Percentiles rank a stretch among this genome's conserved stretches.
These are phyloP conservation scores for Lucifuga dentata DNA, from an alignment of 2,113 vertebrate species.

Conservation along the genomic window DNA sequence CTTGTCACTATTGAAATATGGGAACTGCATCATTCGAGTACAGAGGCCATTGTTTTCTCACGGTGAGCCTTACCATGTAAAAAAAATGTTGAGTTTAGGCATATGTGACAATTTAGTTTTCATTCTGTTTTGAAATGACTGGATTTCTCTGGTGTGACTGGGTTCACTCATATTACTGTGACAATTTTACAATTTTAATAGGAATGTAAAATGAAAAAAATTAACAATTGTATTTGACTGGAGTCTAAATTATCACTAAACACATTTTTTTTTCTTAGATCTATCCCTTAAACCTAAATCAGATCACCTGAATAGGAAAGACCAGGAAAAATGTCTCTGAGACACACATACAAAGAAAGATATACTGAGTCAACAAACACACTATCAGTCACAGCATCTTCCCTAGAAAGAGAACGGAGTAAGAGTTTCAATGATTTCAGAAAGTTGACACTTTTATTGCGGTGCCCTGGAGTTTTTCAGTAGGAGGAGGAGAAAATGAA, in stretches of 20 bases:
- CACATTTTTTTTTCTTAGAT: constrained; percentile 7
- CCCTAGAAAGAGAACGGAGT: constrained; percentile 27
- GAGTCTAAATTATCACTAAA: neutral
- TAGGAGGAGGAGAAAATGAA: constrained; percentile 5
- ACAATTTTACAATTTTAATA: too few species aligned
- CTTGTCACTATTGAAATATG: constrained; percentile 83
- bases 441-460: constrained; percentile 64
- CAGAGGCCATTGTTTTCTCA: constrained; percentile 69
- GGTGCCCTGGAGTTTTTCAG: constrained; percentile 37
- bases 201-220: neutral
- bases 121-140: neutral
- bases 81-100: constrained; percentile 27
- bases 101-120: neutral
- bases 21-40: constrained; percentile 74
- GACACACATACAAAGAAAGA: constrained; percentile 20
- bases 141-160: neutral
- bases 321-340: constrained; percentile 12
- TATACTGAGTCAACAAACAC: constrained; percentile 27
- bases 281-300: neutral
- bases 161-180: neutral
- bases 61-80: constrained; percentile 3
- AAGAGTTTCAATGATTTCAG: constrained; percentile 62
- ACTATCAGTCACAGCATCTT: constrained; percentile 36
- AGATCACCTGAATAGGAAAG: constrained; percentile 1
- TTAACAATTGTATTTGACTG: neutral